Evolutionary conservation across 2,888 invertebrate species (phyloP).

Genomic region (Sminthurinus aureus): DNA sequence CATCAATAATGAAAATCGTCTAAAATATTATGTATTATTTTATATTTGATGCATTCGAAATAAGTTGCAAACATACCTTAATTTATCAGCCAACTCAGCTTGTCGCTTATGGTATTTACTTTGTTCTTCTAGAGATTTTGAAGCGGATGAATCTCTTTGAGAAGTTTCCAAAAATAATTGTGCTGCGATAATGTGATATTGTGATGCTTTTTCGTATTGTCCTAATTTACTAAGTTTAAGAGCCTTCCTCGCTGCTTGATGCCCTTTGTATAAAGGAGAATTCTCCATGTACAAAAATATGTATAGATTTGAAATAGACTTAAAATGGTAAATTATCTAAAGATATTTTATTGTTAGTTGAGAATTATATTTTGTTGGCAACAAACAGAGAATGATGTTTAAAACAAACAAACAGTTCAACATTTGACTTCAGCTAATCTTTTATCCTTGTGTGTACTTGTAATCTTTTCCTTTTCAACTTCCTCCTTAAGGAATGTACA

Average conservation of each 20-base stretch:
- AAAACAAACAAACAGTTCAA: too few species aligned
- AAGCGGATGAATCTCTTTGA: slow-evolving; percentile 49
- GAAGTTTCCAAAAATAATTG: too few species aligned
- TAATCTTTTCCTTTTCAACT: too few species aligned
- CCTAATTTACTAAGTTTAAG: slow-evolving; percentile 51
- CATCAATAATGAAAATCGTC: not conserved
- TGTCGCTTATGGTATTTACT: slow-evolving; percentile 54
- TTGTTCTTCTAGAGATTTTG: slow-evolving; percentile 53
- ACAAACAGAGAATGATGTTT: too few species aligned
- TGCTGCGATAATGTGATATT: slow-evolving; percentile 51
- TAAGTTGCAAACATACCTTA: slow-evolving; percentile 18
- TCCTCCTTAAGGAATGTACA: too few species aligned
- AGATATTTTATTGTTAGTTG: too few species aligned
- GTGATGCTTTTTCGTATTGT: slow-evolving; percentile 49
- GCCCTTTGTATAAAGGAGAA: slow-evolving; percentile 34
- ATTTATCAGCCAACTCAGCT: slow-evolving; percentile 44
- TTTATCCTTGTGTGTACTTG: too few species aligned
- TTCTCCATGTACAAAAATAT: slow-evolving; percentile 17
- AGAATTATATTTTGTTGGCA: too few species aligned
- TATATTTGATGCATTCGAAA: not conserved
- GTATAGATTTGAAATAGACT: not conserved
- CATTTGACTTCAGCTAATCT: too few species aligned
- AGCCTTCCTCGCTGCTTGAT: slow-evolving; percentile 55
- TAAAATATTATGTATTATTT: not conserved
- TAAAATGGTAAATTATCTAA: too few species aligned